Conservation (phyloP, 2,113 vertebrate genomes). For the Rutilus rutilus region DNA sequence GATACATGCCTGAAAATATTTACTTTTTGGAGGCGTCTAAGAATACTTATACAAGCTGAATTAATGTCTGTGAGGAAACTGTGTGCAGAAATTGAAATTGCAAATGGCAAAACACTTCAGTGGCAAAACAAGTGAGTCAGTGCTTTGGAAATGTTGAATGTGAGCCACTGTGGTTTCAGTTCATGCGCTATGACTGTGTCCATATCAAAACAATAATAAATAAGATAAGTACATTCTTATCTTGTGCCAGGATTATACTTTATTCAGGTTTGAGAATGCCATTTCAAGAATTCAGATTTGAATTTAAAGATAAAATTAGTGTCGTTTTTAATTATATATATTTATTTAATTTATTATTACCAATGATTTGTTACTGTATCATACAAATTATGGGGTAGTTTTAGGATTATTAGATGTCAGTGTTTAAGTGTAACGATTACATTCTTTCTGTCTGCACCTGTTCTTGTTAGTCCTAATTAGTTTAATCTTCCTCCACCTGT, state of each 20-base stretch:
- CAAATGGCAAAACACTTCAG: not conserved
- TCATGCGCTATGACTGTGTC: not conserved
- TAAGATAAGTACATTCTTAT: not conserved
- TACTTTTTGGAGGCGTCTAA: conserved; percentile 1
- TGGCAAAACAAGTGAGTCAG: conserved; percentile 4
- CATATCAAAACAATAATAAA: not conserved
- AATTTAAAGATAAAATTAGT: too few relatives aligned
- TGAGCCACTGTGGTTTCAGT: not conserved
- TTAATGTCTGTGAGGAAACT: not conserved
- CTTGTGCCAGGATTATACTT: not conserved
- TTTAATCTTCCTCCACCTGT: too few relatives aligned
- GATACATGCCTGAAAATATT: not conserved
- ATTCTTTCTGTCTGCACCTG: too few relatives aligned
- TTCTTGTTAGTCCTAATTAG: too few relatives aligned
- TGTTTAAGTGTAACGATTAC: too few relatives aligned
- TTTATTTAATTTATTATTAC: too few relatives aligned
- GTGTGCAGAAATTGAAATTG: not conserved
- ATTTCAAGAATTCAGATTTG: not conserved
- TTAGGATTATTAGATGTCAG: too few relatives aligned
- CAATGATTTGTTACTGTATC: too few relatives aligned
- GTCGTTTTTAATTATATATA: too few relatives aligned
- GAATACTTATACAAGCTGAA: not conserved
- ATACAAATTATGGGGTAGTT: too few relatives aligned
- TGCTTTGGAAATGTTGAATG: not conserved
- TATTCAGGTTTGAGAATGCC: too few relatives aligned